phyloP scores from a whole-genome alignment of 2,113 vertebrate species.

The Cyprinodon tularosa region DNA sequence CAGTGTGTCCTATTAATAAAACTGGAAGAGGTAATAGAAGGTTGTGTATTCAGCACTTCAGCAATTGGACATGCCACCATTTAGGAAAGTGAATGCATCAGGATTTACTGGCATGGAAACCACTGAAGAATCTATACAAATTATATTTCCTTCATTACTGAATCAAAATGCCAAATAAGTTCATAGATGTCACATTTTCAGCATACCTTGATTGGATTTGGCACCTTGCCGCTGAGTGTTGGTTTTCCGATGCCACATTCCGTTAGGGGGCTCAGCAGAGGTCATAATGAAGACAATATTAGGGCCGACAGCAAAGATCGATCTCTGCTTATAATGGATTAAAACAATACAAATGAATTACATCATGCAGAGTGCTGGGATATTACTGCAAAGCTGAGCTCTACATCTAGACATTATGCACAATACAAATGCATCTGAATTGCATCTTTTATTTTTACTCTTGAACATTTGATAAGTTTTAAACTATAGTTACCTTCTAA shows the following conservation, averaged over 20 bases:
- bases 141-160: not conserved
- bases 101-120: not conserved
- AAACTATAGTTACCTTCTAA: conserved; percentile 52
- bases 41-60: not conserved
- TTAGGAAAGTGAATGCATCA: not conserved
- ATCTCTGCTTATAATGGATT: not conserved
- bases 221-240: conserved; percentile 37
- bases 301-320: not conserved
- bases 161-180: not conserved
- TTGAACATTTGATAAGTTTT: conserved; percentile 15
- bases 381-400: not conserved
- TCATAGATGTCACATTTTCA: not conserved
- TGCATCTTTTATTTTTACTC: not conserved
- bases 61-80: not conserved
- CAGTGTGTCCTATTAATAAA: not conserved
- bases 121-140: not conserved
- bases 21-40: not conserved
- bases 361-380: not conserved
- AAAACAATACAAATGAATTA: not conserved
- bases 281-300: conserved; percentile 59
- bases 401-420: not conserved
- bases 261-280: conserved; percentile 37
- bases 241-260: conserved; percentile 38
- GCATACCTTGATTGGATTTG: conserved; percentile 35
- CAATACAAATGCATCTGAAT: not conserved